These are phyloP conservation scores for Eurystomus glaucurus DNA, from an alignment of 2,797 vertebrate species.

Conservation along the genomic window DNA sequence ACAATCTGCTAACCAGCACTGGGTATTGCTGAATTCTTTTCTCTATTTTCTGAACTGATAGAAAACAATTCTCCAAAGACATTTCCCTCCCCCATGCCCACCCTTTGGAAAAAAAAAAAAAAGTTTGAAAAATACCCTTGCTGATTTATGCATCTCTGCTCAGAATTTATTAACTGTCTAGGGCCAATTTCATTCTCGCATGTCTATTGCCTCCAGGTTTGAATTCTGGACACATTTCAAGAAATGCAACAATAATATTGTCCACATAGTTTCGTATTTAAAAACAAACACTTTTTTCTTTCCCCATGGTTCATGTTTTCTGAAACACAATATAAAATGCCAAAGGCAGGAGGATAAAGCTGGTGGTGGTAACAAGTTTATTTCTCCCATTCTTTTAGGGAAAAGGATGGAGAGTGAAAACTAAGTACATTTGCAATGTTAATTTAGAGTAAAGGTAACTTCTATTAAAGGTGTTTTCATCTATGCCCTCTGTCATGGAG, in stretches of 20 bases:
- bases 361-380: conserved; percentile 53
- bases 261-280: conserved; percentile 79
- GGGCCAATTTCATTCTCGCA: conserved; percentile 80
- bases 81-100: conserved; percentile 66
- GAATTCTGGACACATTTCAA: conserved; percentile 84
- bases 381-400: conserved; percentile 18
- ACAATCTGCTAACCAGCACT: conserved; percentile 90
- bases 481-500: not conserved
- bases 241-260: conserved; percentile 81
- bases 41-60: conserved; percentile 87
- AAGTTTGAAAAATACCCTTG: conserved; percentile 79
- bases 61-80: conserved; percentile 89
- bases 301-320: conserved; percentile 43
- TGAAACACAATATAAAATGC: conserved; percentile 53
- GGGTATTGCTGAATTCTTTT: conserved; percentile 84
- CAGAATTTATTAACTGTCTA: conserved; percentile 88
- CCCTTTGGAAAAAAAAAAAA: conserved; percentile 47
- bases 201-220: conserved; percentile 78
- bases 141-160: conserved; percentile 87
- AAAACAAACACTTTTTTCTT: conserved; percentile 61
- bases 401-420: not conserved
- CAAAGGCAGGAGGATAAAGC: conserved; percentile 63
- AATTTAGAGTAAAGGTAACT: conserved; percentile 3
- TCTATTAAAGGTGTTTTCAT: not conserved
- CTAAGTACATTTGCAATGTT: not conserved